Conservation (phyloP, 2,113 vertebrate species). For the Irena cyanogastra region DNA sequence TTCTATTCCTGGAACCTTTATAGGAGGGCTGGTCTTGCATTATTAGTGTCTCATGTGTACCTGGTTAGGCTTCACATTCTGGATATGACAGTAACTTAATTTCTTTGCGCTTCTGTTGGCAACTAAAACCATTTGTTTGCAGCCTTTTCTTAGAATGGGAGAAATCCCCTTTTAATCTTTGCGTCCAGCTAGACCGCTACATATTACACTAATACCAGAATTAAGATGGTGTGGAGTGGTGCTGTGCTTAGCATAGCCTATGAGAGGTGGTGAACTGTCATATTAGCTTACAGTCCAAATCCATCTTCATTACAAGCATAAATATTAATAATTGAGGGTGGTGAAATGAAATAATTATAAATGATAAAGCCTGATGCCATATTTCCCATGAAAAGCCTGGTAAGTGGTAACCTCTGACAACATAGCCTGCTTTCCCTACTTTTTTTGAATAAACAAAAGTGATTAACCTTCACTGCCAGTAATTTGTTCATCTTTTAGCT, state of each 20-base stretch:
- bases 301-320: conserved; percentile 50
- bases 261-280: background rate
- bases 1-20: background rate
- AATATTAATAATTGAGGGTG: conserved; percentile 53
- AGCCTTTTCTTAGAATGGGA: background rate
- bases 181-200: background rate
- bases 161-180: conserved; percentile 2
- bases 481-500: background rate
- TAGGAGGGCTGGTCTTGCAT: background rate
- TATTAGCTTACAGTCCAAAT: conserved; percentile 29
- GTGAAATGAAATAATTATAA: conserved; percentile 34
- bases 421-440: background rate
- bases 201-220: background rate
- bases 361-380: background rate
- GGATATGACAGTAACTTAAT: background rate
- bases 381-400: conserved; percentile 9
- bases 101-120: background rate
- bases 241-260: background rate
- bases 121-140: background rate
- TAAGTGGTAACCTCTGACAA: background rate
- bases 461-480: background rate
- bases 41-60: background rate
- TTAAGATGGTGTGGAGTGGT: background rate
- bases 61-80: background rate
- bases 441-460: background rate